Percentiles rank a stretch among this genome's conserved stretches.
Conservation (phyloP, 2,113 vertebrate genomes). For the Scartelaos histophorus region DNA sequence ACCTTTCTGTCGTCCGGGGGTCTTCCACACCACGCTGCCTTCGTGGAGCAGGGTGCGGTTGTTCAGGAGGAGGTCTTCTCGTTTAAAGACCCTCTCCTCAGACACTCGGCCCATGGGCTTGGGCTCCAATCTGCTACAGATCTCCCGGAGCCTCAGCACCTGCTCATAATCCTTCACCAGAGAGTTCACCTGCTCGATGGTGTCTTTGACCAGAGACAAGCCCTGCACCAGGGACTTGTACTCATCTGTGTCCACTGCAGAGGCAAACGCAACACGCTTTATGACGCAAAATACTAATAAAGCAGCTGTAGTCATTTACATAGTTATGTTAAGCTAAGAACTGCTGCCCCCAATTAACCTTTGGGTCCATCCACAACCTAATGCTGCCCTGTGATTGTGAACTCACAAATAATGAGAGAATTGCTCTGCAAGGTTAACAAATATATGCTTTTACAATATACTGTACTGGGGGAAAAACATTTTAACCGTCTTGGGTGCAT, state of each 20-base stretch:
- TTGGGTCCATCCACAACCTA: background rate
- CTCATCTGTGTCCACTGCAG: slow-evolving; percentile 83
- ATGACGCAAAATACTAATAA: background rate
- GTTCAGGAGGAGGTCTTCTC: slow-evolving; percentile 80
- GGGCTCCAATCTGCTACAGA: slow-evolving; percentile 81
- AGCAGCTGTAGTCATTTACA: no score
- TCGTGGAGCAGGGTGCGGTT: slow-evolving; percentile 78
- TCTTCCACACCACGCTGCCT: slow-evolving; percentile 84
- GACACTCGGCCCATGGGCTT: slow-evolving; percentile 83
- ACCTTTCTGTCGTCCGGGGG: slow-evolving; percentile 89
- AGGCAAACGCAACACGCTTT: background rate
- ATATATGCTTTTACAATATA: no score
- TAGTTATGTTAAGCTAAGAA: no score
- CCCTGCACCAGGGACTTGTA: slow-evolving; percentile 78
- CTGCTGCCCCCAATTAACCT: no score
- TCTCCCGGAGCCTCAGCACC: slow-evolving; percentile 80
- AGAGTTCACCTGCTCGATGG: slow-evolving; percentile 84
- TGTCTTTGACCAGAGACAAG: slow-evolving; percentile 82
- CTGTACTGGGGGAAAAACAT: no score
- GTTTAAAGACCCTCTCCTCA: slow-evolving; percentile 80
- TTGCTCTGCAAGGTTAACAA: no score
- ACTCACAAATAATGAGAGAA: no score
- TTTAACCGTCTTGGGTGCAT: no score
- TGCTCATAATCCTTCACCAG: slow-evolving; percentile 83
- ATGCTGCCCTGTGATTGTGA: background rate